Percentiles rank a stretch among this genome's conserved stretches.
phyloP scores from a whole-genome alignment of 2,888 invertebrate genomes.

The Caenorhabditis doughertyi region DNA sequence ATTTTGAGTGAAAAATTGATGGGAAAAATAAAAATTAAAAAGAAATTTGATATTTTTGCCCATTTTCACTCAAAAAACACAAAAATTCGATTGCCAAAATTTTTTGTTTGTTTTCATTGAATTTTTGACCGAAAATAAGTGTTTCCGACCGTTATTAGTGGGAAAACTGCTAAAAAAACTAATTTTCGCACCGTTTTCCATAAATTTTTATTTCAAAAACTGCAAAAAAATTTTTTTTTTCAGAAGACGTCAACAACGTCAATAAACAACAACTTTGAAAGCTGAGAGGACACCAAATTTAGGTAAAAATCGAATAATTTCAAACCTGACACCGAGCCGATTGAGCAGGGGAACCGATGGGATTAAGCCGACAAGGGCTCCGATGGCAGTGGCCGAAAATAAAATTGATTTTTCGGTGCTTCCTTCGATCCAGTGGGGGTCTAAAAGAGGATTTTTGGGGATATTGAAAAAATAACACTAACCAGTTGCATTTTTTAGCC shows the following conservation, averaged over 20 bases:
- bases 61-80: too few species aligned
- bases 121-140: too few species aligned
- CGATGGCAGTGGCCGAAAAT: slow-evolving; percentile 59
- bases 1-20: slow-evolving; percentile 1
- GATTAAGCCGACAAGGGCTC: slow-evolving; percentile 49
- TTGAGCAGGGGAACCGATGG: slow-evolving; percentile 53
- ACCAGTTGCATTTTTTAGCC: slow-evolving; percentile 37
- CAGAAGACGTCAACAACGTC: slow-evolving; percentile 18
- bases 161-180: background rate
- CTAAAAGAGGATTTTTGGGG: slow-evolving; percentile 1
- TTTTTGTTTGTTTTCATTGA: too few species aligned
- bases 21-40: too few species aligned
- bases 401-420: slow-evolving; percentile 48
- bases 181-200: too few species aligned
- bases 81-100: too few species aligned
- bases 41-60: too few species aligned
- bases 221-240: background rate
- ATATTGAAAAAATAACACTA: background rate
- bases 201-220: background rate
- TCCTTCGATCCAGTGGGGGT: slow-evolving; percentile 62
- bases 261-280: background rate
- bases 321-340: slow-evolving; percentile 45
- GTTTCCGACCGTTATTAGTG: too few species aligned
- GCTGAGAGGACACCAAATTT: background rate
- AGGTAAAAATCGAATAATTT: slow-evolving; percentile 2